A percentile compares a stretch with the other conserved stretches of the same genome.
These are phyloP conservation scores for Drosophila rubida DNA, from an alignment of 2,888 invertebrate species.

Conservation along the genomic window DNA sequence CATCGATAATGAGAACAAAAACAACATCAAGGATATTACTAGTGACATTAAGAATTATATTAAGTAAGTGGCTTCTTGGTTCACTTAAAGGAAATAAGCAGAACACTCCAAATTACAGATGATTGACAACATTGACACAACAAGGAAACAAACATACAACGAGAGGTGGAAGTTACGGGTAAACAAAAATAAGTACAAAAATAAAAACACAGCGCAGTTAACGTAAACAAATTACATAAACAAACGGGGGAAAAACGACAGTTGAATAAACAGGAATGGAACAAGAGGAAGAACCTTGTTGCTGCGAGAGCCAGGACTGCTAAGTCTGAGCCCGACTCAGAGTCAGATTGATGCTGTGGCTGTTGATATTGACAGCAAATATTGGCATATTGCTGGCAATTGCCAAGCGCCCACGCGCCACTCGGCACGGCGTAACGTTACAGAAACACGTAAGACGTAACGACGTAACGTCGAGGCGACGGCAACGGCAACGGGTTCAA, in stretches of 20 bases:
- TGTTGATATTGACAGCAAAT: conserved; percentile 68
- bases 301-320: conserved; percentile 11
- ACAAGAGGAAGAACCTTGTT: conserved; percentile 59
- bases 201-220: conserved; percentile 48
- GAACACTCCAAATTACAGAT: conserved; percentile 72
- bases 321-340: conserved; percentile 2
- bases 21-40: conserved; percentile 39
- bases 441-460: conserved; percentile 61
- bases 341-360: conserved; percentile 24
- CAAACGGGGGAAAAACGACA: conserved; percentile 40
- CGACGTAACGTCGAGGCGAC: conserved; percentile 62
- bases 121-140: conserved; percentile 62
- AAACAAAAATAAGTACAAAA: conserved; percentile 38
- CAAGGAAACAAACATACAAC: conserved; percentile 26
- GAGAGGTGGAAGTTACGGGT: conserved; percentile 38
- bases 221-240: conserved; percentile 78
- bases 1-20: conserved; percentile 37
- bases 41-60: conserved; percentile 27
- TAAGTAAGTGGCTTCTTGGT: conserved; percentile 13
- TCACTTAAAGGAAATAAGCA: conserved; percentile 35
- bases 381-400: conserved; percentile 61
- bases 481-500: conserved; percentile 12
- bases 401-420: conserved; percentile 29
- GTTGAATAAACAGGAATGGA: conserved; percentile 11
- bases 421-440: conserved; percentile 14